These are phyloP conservation scores for Embidobia sp. DNA, from an alignment of 2,888 invertebrate species.

Conservation along the genomic window DNA sequence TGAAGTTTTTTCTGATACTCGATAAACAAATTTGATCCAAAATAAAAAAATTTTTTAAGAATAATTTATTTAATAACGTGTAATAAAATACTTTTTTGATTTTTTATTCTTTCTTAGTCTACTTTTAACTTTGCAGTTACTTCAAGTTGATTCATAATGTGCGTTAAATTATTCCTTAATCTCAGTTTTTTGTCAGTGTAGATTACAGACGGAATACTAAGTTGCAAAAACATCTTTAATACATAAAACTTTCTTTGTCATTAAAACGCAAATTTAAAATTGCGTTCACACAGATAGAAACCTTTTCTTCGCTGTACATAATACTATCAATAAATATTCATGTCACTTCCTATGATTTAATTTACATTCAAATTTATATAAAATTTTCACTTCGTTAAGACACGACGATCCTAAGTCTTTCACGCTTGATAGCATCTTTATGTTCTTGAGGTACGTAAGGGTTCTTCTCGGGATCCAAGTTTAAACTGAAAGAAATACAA, in stretches of 20 bases:
- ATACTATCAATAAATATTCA: conserved; percentile 23
- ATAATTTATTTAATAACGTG: no score
- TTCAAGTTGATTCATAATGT: no score
- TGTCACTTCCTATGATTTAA: not conserved
- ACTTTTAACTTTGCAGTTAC: no score
- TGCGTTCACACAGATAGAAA: not conserved
- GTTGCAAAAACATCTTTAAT: not conserved
- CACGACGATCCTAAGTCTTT: conserved; percentile 74
- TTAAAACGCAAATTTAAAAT: not conserved
- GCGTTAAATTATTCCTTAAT: no score
- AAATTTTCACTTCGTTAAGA: conserved; percentile 55
- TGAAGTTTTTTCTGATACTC: no score
- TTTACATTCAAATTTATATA: not conserved
- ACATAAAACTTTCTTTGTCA: not conserved
- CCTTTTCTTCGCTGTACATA: conserved; percentile 1
- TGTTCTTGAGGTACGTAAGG: conserved; percentile 90
- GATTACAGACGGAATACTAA: no score
- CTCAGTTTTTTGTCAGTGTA: no score
- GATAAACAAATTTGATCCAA: no score
- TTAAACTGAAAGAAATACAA: conserved; percentile 84
- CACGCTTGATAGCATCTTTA: conserved; percentile 81
- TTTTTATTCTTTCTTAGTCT: no score
- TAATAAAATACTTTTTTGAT: no score
- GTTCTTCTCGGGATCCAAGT: conserved; percentile 90
- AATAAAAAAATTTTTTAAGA: no score